Evolutionary conservation across 1,140 invertebrate genomes (phyloP), one percentile per base, ranked within the genome.

Genomic region (Solenopsis invicta): DNA sequence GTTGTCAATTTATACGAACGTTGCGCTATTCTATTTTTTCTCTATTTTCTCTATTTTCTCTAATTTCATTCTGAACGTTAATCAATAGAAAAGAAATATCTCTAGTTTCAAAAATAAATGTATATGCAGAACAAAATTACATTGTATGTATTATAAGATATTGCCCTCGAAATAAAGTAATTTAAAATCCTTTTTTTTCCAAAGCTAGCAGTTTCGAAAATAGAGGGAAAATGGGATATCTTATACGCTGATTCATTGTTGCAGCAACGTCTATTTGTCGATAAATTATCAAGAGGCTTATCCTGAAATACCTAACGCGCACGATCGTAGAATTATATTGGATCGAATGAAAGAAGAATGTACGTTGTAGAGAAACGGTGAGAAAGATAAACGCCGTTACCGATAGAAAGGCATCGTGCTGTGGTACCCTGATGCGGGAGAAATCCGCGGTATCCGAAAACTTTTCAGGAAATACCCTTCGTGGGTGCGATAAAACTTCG

Each of bases 381-480:
- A n/a, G 41, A 61, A 62, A 84, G 80, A 84, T 84, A 84, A 84
- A 84, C 54, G 80, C 69, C 45, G 50, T 61, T 84, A 61, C 54
- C 69, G 80, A 80, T 67, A 67, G 77, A 84, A 75, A 74, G 69
- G 69, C 69, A 61, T 75, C 69, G 37, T 48, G 69, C 37, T 24
- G 80, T 29, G 29, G 18, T 62, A 82, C 52, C 37, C 67, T 13
- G 80, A 82, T 84, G 69, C 54, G 69, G 69, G 80, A 74, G 80
- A 84, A 84, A 84, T 84, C 69, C 80, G 54, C 45, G 54, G 80
- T 84, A 62, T 74, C 67, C 54, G 80, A 84, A 84, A 84, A 84
- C 80, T 84, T 84, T 84, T 74, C 69, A 75, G 80, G 52, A 84
- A 84, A 84, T 61, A 84, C 52, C 54, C 48, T 84, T 62, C n/a